These are phyloP conservation scores for Melanotaenia trifasciata DNA, from an alignment of 2,797 vertebrate genomes.

Conservation along the genomic window DNA sequence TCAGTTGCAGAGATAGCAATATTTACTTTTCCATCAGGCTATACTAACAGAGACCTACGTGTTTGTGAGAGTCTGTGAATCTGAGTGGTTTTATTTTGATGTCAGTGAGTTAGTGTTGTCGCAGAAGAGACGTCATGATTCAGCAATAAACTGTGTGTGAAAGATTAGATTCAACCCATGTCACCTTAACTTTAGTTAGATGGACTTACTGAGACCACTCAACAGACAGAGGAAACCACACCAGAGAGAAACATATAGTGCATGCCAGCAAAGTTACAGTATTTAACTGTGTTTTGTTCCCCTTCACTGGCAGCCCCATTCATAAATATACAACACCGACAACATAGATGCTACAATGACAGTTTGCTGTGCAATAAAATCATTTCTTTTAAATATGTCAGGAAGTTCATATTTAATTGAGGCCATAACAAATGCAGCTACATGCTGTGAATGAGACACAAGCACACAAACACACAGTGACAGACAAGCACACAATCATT, in stretches of 20 bases:
- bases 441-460: conserved; percentile 53
- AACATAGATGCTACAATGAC: conserved; percentile 2
- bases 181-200: conserved; percentile 27
- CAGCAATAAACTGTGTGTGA: conserved; percentile 52
- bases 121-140: conserved; percentile 62
- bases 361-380: background rate
- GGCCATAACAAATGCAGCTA: conserved; percentile 43
- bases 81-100: conserved; percentile 38
- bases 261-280: background rate
- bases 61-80: background rate
- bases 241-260: background rate
- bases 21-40: conserved; percentile 63
- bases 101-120: conserved; percentile 34
- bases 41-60: conserved; percentile 24
- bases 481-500: conserved; percentile 8
- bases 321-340: conserved; percentile 3
- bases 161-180: conserved; percentile 20
- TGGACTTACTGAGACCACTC: background rate
- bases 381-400: background rate
- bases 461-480: conserved; percentile 31
- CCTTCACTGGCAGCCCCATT: background rate
- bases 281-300: background rate
- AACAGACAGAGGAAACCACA: background rate
- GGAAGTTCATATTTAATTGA: conserved; percentile 36
- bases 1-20: conserved; percentile 50